Percentiles rank a stretch among this genome's conserved stretches.
phyloP scores from a whole-genome alignment of 2,797 vertebrate species.

The Mormyrops boulengeri region DNA sequence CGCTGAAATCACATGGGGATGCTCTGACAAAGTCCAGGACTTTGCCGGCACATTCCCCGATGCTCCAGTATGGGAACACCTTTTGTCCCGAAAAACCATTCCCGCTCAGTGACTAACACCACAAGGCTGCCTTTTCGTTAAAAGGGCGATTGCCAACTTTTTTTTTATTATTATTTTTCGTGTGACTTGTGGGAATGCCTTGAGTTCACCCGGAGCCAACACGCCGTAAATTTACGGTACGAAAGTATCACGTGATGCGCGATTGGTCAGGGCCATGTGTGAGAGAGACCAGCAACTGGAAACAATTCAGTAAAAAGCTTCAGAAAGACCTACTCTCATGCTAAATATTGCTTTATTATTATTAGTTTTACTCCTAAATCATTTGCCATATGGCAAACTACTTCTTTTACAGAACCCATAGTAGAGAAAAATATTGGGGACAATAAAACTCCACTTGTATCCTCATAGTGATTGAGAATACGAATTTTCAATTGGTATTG shows the following conservation, averaged over 20 bases:
- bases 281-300: not conserved
- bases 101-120: not conserved
- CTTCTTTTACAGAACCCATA: not conserved
- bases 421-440: not conserved
- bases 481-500: not conserved
- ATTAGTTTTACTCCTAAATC: not conserved
- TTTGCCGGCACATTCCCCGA: not conserved
- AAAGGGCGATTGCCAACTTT: not conserved
- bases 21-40: not conserved
- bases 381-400: not conserved
- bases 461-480: not conserved
- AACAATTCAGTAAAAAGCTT: slow-evolving; percentile 3
- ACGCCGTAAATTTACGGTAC: not conserved
- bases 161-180: not conserved
- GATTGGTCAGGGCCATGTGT: not conserved
- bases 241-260: not conserved
- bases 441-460: not conserved
- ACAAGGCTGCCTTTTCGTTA: not conserved
- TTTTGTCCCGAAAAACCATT: not conserved
- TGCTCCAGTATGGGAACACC: not conserved
- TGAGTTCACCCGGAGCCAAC: not conserved
- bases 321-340: not conserved
- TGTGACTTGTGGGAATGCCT: not conserved
- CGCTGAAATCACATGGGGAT: not conserved
- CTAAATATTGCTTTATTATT: slow-evolving; percentile 1